A percentile compares a stretch with the other conserved stretches of the same genome.
Evolutionary conservation across 2,797 vertebrate genomes (phyloP).

Genomic region (Anisognathus igniventris): DNA sequence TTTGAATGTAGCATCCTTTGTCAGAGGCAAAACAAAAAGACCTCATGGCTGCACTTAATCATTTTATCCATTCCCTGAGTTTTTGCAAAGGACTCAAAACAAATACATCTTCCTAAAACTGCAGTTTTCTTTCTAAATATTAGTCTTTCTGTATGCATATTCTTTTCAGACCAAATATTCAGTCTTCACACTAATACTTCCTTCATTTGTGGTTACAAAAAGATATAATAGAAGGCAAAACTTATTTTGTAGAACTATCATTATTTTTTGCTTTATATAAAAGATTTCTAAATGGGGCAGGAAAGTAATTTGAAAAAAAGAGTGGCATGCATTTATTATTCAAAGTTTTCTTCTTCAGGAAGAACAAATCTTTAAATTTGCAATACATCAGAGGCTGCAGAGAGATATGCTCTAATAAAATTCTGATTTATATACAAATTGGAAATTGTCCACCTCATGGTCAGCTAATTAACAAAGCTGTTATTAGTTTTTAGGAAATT

Average conservation of each 20-base stretch:
- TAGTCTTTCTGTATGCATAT: neutral
- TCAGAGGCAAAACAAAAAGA: neutral
- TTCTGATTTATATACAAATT: neutral
- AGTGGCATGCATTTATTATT: neutral
- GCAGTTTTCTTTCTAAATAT: conserved; percentile 13
- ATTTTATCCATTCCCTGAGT: neutral
- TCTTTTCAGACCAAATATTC: neutral
- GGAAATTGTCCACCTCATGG: neutral
- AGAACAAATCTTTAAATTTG: neutral
- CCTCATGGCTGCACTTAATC: conserved; percentile 7
- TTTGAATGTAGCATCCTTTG: conserved; percentile 58
- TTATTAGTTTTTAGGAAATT: conserved; percentile 6
- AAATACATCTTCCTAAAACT: neutral
- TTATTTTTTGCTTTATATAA: neutral
- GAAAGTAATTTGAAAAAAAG: neutral
- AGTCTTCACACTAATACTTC: neutral
- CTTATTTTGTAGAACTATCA: neutral
- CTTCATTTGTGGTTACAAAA: conserved; percentile 4
- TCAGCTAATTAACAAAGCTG: neutral
- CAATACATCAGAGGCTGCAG: neutral
- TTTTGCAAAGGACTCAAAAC: conserved; percentile 14
- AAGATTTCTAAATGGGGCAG: neutral
- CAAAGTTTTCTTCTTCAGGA: neutral
- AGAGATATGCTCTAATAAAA: neutral
- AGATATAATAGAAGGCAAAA: neutral